Percentiles rank a stretch among this genome's conserved stretches.
Evolutionary conservation across 2,113 vertebrate genomes (phyloP).

Genomic region (Microcebus lehilahytsara): DNA sequence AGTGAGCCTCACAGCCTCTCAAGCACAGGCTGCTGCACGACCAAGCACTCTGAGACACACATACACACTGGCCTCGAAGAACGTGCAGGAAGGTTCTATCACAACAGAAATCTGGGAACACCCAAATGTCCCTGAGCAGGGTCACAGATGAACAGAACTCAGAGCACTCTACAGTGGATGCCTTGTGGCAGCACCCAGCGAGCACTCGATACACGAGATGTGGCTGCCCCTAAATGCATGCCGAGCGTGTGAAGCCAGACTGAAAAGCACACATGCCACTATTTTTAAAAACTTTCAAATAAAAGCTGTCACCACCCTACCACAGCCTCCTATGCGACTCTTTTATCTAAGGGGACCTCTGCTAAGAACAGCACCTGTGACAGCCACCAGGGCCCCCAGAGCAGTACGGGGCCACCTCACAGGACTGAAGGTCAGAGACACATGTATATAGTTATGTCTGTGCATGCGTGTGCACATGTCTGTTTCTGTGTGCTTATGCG

Average conservation of each 20-base stretch:
- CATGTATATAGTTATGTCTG: not conserved
- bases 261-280: fast-evolving
- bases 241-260: not conserved
- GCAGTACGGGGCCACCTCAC: not conserved
- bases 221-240: fast-evolving
- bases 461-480: not conserved
- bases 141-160: no score
- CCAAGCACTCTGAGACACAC: not conserved
- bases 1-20: not conserved
- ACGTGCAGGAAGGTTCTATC: no score
- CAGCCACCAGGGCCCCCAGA: no score
- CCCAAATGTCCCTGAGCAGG: not conserved
- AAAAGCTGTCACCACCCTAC: not conserved
- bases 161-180: fast-evolving
- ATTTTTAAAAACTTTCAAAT: not conserved
- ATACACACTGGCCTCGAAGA: fast-evolving
- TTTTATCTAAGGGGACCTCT: not conserved
- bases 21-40: not conserved
- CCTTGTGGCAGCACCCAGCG: not conserved
- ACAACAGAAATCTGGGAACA: not conserved
- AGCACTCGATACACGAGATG: not conserved
- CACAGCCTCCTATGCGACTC: fast-evolving
- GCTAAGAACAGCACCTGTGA: no score
- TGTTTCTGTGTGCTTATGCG: not conserved
- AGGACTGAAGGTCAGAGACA: not conserved